phyloP scores from a whole-genome alignment of 2,113 vertebrate genomes.

The Carlito syrichta region DNA sequence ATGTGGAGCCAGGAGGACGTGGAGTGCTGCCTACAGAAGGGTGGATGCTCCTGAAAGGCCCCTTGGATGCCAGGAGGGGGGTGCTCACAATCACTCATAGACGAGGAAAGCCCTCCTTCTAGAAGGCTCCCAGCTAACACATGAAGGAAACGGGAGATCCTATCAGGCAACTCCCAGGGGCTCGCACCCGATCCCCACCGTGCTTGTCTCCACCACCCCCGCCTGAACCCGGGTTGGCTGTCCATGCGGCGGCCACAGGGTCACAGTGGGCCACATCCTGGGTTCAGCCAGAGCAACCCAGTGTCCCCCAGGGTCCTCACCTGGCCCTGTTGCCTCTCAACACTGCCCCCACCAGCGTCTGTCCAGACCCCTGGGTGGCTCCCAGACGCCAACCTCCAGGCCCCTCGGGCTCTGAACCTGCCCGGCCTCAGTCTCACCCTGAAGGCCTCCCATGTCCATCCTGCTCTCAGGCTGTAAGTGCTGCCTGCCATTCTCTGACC shows the following conservation, averaged over 20 bases:
- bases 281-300: not conserved
- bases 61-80: no score
- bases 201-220: no score
- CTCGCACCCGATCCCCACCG: no score
- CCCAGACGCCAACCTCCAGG: accelerated
- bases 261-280: not conserved
- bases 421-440: not conserved
- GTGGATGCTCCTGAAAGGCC: no score
- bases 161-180: accelerated
- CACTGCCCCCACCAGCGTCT: not conserved
- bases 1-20: not conserved
- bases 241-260: no score
- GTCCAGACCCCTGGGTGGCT: accelerated
- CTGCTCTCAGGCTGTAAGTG: not conserved
- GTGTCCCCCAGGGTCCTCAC: accelerated
- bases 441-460: accelerated
- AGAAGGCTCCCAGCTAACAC: not conserved
- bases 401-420: not conserved
- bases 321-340: accelerated
- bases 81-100: no score
- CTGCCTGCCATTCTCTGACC: not conserved
- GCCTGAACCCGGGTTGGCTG: no score
- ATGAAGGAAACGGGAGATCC: not conserved
- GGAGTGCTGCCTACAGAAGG: accelerated
- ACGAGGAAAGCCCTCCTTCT: not conserved